A percentile compares a stretch with the other conserved stretches of the same genome.
Evolutionary conservation across 2,797 vertebrate genomes (phyloP).

Genomic region (Synanceia verrucosa): DNA sequence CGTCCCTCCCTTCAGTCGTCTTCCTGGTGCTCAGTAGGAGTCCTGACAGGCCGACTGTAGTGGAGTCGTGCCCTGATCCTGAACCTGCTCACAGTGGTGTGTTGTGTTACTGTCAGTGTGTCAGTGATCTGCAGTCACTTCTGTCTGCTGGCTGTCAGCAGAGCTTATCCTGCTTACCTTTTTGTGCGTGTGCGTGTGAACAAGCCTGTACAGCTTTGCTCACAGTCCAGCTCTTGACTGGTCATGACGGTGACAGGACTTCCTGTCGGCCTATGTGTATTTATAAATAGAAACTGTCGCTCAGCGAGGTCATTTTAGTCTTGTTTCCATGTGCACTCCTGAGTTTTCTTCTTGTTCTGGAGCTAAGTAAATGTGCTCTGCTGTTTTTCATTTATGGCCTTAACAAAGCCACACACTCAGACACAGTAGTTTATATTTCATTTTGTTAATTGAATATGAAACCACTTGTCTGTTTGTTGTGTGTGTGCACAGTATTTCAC

Average conservation of each 20-base stretch:
- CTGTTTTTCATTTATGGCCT: no score
- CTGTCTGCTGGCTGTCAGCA: conserved; percentile 46
- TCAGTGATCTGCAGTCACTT: conserved; percentile 45
- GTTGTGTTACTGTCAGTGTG: conserved; percentile 21
- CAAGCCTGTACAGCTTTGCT: no score
- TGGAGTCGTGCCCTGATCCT: conserved; percentile 20
- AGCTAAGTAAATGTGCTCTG: neutral
- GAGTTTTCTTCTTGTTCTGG: neutral
- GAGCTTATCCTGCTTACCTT: conserved; percentile 30
- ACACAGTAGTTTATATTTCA: neutral
- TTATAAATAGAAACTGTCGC: neutral
- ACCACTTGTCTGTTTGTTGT: neutral
- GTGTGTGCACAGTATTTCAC: no score
- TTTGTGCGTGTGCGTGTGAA: no score
- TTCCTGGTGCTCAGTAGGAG: neutral
- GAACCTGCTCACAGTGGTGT: conserved; percentile 35
- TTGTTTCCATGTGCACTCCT: neutral
- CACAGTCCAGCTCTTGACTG: neutral
- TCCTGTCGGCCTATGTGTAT: neutral
- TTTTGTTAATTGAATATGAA: neutral
- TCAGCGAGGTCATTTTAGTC: neutral
- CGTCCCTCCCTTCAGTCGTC: neutral
- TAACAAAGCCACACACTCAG: neutral
- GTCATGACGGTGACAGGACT: neutral
- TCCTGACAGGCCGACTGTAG: conserved; percentile 14